Evolutionary conservation across 1,140 invertebrate genomes (phyloP).

Genomic region (Drosophila sp.): DNA sequence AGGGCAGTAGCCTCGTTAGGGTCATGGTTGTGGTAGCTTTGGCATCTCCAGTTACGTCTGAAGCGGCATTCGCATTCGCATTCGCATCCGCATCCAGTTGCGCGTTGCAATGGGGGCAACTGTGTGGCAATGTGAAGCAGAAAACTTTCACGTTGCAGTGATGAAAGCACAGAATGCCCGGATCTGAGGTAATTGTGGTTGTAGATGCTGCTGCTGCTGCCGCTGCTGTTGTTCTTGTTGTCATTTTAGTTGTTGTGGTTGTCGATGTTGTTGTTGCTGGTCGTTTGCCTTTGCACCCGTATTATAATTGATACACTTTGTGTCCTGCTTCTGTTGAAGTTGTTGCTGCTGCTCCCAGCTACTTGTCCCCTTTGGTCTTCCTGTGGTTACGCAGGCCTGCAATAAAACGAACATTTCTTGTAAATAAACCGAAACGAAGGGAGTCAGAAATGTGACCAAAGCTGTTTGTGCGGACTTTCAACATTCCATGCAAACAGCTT

Average conservation of each 20-base stretch:
- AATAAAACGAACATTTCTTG: constrained; percentile 64
- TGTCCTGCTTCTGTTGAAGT: constrained; percentile 43
- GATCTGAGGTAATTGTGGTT: constrained; percentile 86
- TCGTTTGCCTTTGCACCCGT: constrained; percentile 58
- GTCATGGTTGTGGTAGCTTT: constrained; percentile 17
- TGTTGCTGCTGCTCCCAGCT: constrained; percentile 7
- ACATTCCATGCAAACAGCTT: constrained; percentile 21
- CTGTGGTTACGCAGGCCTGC: constrained; percentile 59
- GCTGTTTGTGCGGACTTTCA: constrained; percentile 51
- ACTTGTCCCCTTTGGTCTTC: constrained; percentile 33
- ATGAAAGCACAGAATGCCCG: constrained; percentile 92
- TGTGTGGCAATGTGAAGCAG: constrained; percentile 89
- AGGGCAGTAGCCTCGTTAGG: constrained; percentile 87
- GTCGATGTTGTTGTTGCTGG: constrained; percentile 43
- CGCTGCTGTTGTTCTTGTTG: constrained; percentile 4
- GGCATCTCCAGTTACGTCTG: constrained; percentile 24
- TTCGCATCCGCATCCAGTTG: constrained; percentile 85
- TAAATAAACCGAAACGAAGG: constrained; percentile 63
- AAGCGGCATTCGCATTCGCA: constrained; percentile 18
- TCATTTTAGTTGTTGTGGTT: constrained; percentile 1
- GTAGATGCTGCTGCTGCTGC: too few relatives aligned
- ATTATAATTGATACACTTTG: constrained; percentile 82
- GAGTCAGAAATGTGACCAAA: constrained; percentile 56
- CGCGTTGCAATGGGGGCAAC: constrained; percentile 89
- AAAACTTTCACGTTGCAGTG: constrained; percentile 92